These are phyloP conservation scores for Cistogaster globosa DNA, from an alignment of 2,888 invertebrate genomes.

Conservation along the genomic window DNA sequence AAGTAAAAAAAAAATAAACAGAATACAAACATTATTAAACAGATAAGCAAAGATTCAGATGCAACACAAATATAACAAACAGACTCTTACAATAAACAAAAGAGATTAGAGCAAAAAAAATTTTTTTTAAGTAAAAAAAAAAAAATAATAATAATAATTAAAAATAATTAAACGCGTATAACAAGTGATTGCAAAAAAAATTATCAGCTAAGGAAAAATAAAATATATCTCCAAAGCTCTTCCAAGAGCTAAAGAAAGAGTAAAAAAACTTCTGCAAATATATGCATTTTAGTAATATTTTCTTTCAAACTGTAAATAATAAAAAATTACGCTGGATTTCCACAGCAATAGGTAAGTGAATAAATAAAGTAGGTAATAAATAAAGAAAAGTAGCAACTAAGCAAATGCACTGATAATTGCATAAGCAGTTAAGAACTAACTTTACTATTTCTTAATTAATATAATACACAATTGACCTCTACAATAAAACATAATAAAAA, in stretches of 20 bases:
- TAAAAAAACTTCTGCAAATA: constrained; percentile 10
- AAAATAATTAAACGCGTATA: constrained; percentile 20
- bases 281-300: constrained; percentile 38
- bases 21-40: not conserved
- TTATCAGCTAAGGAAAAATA: not conserved
- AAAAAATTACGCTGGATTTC: constrained; percentile 67
- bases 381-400: not conserved
- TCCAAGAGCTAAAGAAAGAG: not conserved
- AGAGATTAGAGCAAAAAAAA: constrained; percentile 67
- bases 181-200: constrained; percentile 6
- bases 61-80: constrained; percentile 46
- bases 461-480: too few species aligned
- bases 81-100: constrained; percentile 59
- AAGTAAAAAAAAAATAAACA: constrained; percentile 9
- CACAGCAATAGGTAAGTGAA: constrained; percentile 68
- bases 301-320: constrained; percentile 36
- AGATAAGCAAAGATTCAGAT: constrained; percentile 13
- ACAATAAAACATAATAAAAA: too few species aligned
- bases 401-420: not conserved
- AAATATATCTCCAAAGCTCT: not conserved
- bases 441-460: too few species aligned
- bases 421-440: not conserved
- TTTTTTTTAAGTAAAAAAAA: constrained; percentile 24
- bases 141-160: too few species aligned
- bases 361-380: not conserved